phyloP scores from a whole-genome alignment of 2,797 vertebrate genomes.

The Glossophaga mutica region DNA sequence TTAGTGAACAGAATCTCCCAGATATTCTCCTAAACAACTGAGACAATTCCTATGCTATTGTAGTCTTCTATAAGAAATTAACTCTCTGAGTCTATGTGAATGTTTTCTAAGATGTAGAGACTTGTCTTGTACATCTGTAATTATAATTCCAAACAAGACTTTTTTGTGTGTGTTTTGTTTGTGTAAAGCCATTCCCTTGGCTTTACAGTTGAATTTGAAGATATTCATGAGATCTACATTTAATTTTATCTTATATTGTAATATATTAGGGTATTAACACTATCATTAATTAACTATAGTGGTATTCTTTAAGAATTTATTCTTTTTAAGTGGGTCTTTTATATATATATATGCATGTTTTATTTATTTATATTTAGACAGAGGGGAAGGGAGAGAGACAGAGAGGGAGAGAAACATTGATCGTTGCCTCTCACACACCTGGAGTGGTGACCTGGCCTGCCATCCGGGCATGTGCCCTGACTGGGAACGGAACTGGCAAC shows the following conservation, averaged over 20 bases:
- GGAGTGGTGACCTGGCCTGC: too few relatives aligned
- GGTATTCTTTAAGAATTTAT: neutral
- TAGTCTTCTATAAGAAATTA: neutral
- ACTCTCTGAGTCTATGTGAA: neutral
- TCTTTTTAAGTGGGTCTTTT: neutral
- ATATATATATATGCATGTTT: too few relatives aligned
- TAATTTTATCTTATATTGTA: neutral
- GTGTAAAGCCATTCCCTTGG: neutral
- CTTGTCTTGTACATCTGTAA: neutral
- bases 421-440: too few relatives aligned
- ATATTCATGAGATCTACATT: neutral
- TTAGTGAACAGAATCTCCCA: neutral
- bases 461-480: too few relatives aligned
- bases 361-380: too few relatives aligned
- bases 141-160: neutral
- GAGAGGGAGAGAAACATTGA: too few relatives aligned
- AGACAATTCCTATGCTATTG: neutral
- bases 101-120: neutral
- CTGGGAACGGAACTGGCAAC: too few relatives aligned
- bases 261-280: neutral
- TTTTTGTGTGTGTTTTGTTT: neutral
- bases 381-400: too few relatives aligned
- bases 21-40: neutral
- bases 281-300: neutral
- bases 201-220: neutral